Evolutionary conservation across 2,888 invertebrate genomes (phyloP).

Genomic region (Artemia sp.): DNA sequence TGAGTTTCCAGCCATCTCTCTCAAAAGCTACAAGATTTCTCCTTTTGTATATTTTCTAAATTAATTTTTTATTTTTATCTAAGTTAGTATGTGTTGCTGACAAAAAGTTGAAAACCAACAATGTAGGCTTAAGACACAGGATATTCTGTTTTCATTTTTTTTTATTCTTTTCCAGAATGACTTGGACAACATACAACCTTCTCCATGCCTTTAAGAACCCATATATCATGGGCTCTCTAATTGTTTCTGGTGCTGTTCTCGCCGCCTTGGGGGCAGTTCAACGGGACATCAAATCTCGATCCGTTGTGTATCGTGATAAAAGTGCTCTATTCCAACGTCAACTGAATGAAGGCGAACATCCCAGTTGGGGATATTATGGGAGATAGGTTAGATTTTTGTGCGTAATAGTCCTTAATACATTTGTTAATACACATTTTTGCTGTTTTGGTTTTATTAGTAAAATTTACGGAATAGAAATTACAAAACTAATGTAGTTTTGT

Average conservation of each 20-base stretch:
- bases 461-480: too few relatives aligned
- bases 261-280: neutral
- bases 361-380: neutral
- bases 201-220: neutral
- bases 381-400: neutral
- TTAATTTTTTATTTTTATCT: too few relatives aligned
- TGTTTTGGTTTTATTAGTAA: too few relatives aligned
- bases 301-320: slow-evolving; percentile 7
- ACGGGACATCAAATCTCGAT: slow-evolving; percentile 3
- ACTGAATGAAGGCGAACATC: neutral
- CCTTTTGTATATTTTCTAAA: too few relatives aligned
- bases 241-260: neutral
- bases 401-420: too few relatives aligned
- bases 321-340: neutral
- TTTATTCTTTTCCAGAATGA: neutral
- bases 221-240: neutral
- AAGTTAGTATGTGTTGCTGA: too few relatives aligned
- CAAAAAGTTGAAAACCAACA: too few relatives aligned
- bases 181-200: slow-evolving; percentile 9
- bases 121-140: too few relatives aligned
- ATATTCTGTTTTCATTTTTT: neutral
- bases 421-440: too few relatives aligned
- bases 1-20: too few relatives aligned
- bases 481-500: too few relatives aligned
- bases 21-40: too few relatives aligned